Conservation (phyloP, 2,113 vertebrate species). For the Camelus dromedarius region DNA sequence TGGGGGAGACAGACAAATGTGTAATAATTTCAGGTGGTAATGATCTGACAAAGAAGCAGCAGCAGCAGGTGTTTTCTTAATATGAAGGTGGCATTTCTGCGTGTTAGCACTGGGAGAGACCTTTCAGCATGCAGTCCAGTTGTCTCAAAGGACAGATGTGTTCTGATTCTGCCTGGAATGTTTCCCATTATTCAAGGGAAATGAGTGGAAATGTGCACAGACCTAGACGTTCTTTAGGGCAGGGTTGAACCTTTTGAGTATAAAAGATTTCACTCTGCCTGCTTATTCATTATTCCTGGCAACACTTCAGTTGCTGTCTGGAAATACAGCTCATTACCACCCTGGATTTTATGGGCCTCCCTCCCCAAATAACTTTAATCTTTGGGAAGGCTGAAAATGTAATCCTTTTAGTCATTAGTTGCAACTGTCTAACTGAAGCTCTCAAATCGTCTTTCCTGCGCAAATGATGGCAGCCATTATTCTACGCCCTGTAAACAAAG, state of each 20-base stretch:
- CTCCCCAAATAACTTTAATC: not conserved
- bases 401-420: slow-evolving; percentile 7
- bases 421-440: not conserved
- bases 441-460: not conserved
- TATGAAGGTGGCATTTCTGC: slow-evolving; percentile 13
- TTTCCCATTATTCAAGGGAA: slow-evolving; percentile 23
- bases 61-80: slow-evolving; percentile 7
- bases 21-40: not conserved
- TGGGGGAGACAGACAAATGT: not conserved
- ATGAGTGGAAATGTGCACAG: not conserved
- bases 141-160: not conserved
- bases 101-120: not conserved
- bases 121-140: not conserved
- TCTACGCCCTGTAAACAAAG: not conserved
- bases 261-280: slow-evolving; percentile 28
- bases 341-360: not conserved
- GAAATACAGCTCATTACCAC: not conserved
- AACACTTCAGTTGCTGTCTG: not conserved
- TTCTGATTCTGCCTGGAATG: not conserved
- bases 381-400: not conserved
- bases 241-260: not conserved
- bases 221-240: not conserved
- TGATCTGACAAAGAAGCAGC: not conserved
- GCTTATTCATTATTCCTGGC: not conserved
- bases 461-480: not conserved